Conservation (phyloP, 1,140 invertebrate genomes). For the Zaprionus gabonicus region DNA sequence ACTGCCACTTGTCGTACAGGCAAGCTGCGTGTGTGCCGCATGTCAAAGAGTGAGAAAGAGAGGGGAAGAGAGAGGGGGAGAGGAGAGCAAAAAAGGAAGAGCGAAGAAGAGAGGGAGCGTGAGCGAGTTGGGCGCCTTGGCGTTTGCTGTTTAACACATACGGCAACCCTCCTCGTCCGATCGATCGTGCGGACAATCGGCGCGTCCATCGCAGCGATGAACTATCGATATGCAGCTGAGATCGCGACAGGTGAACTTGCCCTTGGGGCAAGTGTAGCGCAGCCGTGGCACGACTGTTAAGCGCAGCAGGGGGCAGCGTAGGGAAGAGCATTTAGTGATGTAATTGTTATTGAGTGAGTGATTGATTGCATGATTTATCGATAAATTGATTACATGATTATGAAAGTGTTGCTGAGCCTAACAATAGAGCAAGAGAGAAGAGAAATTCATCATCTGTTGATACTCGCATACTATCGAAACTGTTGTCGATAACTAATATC, state of each 20-base stretch:
- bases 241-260: conserved; percentile 87
- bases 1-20: conserved; percentile 87
- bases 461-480: neutral
- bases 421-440: neutral
- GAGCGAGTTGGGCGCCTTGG: neutral
- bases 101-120: neutral
- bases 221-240: conserved; percentile 89
- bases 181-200: conserved; percentile 86
- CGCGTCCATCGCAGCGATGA: conserved; percentile 85
- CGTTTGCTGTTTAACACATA: conserved; percentile 81
- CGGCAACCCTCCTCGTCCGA: conserved; percentile 86
- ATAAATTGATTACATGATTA: neutral
- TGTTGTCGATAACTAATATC: neutral
- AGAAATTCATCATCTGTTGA: neutral
- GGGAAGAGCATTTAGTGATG: conserved; percentile 9
- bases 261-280: conserved; percentile 85
- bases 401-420: neutral
- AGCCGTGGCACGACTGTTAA: conserved; percentile 74
- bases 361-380: conserved; percentile 15
- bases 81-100: neutral
- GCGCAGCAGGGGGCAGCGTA: conserved; percentile 30
- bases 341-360: neutral
- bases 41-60: conserved; percentile 13
- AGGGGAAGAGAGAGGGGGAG: conserved; percentile 1
- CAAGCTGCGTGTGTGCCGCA: conserved; percentile 85